Base-by-base conservation (phyloP, 2,888 invertebrate genomes). In the Euplagia quadripunctaria region DNA sequence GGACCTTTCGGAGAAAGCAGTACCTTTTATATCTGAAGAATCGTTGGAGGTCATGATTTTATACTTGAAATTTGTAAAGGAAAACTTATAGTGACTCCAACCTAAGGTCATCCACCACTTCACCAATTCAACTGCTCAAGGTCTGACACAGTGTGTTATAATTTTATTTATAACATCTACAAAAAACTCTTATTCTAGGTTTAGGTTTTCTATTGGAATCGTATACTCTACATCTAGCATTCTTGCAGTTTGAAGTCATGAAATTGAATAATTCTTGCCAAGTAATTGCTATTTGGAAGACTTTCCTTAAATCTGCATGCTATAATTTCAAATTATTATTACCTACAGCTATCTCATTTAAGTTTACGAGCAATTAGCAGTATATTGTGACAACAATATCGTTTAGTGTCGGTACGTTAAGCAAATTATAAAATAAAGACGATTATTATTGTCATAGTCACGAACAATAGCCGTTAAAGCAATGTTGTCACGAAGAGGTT, bases 381-480 rank as follows among this genome's bases (percentile, higher is more conserved):
- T 14, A 31, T 61, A 31, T 20, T 61, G 14, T 61, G 61, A 61
- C 61, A 61, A 61, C 14, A 61, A 61, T 5, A 20, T 61, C 20
- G 2, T 61, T 31, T 14, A 61, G 61, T 14, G 6, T 61, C 31
- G 12, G 31, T 61, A 12, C 31, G 31, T 61, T 61, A 12, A 52
- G 49, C 61, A 42, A 61, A 67, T 51, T 46, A 66, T 61, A 49
- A 61, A 41, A 58, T 66, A 41, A 49, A 55, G 20, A 41, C 41
- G 6, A 71, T 49, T 71, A 66, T 61, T 58, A 71, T 67, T 17
- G 61, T 51, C 51, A 71, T 58, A n/a, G 61, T 51, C 71, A 71
- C 66, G 71, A 58, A 67, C 66, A 66, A 42, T 12, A n/a, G 9
- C 17, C n/a, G 31, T 31, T 61, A 41, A 42, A 67, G 17, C 20